Percentiles rank a stretch among this genome's conserved stretches.
These are phyloP conservation scores for Sphyrna mokarran DNA, from an alignment of 2,113 vertebrate species.

Conservation along the genomic window DNA sequence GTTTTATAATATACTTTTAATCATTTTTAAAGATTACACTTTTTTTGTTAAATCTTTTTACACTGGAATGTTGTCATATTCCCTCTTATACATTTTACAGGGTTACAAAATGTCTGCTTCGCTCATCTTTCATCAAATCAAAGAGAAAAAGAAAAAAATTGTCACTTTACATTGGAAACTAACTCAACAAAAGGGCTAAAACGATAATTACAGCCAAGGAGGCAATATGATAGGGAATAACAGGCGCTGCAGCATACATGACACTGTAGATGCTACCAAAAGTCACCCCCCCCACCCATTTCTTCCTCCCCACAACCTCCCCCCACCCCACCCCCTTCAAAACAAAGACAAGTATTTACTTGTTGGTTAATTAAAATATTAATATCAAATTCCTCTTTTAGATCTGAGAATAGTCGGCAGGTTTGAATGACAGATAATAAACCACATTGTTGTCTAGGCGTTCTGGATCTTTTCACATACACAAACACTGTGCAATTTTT, in stretches of 20 bases:
- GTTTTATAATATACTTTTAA: constrained; percentile 77
- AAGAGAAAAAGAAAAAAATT: constrained; percentile 45
- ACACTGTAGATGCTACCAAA: constrained; percentile 23
- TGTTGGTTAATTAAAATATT: constrained; percentile 35
- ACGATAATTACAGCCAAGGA: constrained; percentile 62
- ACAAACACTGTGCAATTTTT: constrained; percentile 21
- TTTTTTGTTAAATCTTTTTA: constrained; percentile 52
- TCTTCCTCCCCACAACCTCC: background rate
- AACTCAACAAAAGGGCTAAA: constrained; percentile 51
- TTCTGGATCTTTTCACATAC: background rate
- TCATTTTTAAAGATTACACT: constrained; percentile 70
- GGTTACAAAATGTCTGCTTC: constrained; percentile 64
- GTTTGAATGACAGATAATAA: constrained; percentile 29
- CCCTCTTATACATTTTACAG: constrained; percentile 62
- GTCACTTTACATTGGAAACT: constrained; percentile 48
- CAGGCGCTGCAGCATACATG: constrained; percentile 44
- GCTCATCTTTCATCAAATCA: constrained; percentile 26
- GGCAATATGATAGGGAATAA: constrained; percentile 43
- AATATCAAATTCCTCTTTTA: constrained; percentile 34
- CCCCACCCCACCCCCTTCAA: background rate
- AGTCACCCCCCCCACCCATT: constrained; percentile 3
- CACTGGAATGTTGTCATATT: constrained; percentile 83
- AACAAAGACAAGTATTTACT: constrained; percentile 29
- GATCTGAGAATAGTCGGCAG: constrained; percentile 34
- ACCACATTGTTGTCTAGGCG: background rate